A percentile compares a stretch with the other conserved stretches of the same genome.
Conservation (phyloP, 2,113 vertebrate genomes). For the Anthoscopus minutus region DNA sequence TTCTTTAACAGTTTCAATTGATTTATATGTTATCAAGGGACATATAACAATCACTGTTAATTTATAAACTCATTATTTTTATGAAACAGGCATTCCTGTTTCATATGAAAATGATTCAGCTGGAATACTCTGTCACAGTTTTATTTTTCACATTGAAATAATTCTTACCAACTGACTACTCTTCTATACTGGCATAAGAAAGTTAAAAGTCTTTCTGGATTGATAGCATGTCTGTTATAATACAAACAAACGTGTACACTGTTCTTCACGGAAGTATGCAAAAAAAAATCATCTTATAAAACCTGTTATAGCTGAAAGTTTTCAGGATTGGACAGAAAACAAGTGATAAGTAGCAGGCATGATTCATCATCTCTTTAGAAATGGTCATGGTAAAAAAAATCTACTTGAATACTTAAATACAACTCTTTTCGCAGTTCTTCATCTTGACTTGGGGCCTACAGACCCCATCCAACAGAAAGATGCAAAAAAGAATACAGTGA, state of each 20-base stretch:
- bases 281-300: slow-evolving; percentile 5
- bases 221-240: neutral
- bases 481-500: neutral
- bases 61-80: slow-evolving; percentile 32
- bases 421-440: neutral
- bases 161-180: neutral
- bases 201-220: slow-evolving; percentile 8
- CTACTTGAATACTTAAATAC: neutral
- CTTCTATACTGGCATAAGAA: neutral
- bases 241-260: slow-evolving; percentile 14
- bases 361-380: slow-evolving; percentile 8
- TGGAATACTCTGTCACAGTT: neutral
- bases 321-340: slow-evolving; percentile 24
- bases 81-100: slow-evolving; percentile 1
- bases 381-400: neutral
- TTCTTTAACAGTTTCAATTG: slow-evolving; percentile 1
- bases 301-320: slow-evolving; percentile 17
- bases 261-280: neutral
- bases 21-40: slow-evolving; percentile 25
- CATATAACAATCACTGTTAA: slow-evolving; percentile 1
- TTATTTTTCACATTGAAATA: slow-evolving; percentile 2
- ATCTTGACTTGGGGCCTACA: neutral
- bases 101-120: neutral
- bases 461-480: neutral
- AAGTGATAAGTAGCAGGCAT: neutral